Conservation (phyloP, 1,140 invertebrate species). For the Polypedilum vanderplanki region DNA sequence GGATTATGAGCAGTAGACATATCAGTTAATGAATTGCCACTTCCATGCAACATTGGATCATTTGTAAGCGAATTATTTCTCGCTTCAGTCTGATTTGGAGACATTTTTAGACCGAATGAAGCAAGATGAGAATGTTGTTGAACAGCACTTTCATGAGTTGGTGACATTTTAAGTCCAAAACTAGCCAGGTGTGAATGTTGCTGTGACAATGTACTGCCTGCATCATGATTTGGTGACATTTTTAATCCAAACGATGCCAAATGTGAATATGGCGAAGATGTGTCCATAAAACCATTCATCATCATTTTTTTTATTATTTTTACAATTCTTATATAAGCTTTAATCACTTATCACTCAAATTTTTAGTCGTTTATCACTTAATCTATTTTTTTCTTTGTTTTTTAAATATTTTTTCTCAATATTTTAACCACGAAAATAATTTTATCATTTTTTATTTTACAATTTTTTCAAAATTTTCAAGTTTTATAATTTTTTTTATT, state of each 20-base stretch:
- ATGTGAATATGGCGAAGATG: conserved; percentile 50
- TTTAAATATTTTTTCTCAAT: not conserved
- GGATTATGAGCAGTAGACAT: conserved; percentile 43
- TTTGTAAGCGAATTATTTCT: conserved; percentile 4
- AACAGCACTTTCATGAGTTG: conserved; percentile 39
- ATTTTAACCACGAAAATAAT: not conserved
- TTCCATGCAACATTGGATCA: conserved; percentile 19
- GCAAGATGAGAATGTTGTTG: conserved; percentile 36
- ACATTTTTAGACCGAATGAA: conserved; percentile 67
- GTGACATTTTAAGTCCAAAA: conserved; percentile 34
- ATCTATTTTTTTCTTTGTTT: not conserved
- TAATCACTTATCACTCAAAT: not conserved
- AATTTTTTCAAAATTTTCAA: not conserved
- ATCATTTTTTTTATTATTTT: conserved; percentile 40
- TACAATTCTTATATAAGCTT: not conserved
- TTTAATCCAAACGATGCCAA: conserved; percentile 65
- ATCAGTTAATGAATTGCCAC: conserved; percentile 1
- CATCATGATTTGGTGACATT: conserved; percentile 56
- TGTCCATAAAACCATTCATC: conserved; percentile 76
- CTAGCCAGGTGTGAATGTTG: conserved; percentile 48
- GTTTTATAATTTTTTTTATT: not conserved
- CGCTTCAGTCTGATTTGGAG: conserved; percentile 46
- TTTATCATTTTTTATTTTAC: not conserved
- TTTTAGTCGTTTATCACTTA: not conserved
- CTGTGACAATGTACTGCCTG: conserved; percentile 30